phyloP scores from a whole-genome alignment of 2,888 invertebrate genomes.

The Drymonia ruficornis region DNA sequence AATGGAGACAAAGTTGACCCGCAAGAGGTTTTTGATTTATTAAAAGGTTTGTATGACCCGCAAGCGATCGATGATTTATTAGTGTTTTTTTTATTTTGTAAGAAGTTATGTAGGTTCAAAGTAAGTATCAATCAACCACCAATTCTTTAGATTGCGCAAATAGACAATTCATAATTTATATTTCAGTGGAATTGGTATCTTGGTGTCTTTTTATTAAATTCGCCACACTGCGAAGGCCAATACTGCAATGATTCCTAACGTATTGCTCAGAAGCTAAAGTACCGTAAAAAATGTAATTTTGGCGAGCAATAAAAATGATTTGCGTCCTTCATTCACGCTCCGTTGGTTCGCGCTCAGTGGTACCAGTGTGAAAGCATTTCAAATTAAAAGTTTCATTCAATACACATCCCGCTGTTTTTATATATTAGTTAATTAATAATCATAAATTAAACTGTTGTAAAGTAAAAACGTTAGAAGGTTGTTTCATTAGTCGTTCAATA shows the following conservation, averaged over 20 bases:
- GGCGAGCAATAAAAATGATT: slow-evolving; percentile 15
- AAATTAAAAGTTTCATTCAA: not conserved
- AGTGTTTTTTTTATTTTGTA: too few species aligned
- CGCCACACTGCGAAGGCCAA: not conserved
- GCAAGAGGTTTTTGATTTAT: slow-evolving; percentile 49
- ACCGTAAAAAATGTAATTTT: slow-evolving; percentile 10
- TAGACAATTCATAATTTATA: not conserved
- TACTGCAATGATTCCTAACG: slow-evolving; percentile 5
- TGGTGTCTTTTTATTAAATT: not conserved
- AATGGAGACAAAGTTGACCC: slow-evolving; percentile 40
- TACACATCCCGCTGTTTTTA: not conserved
- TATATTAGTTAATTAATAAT: not conserved
- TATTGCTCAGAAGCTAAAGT: slow-evolving; percentile 11
- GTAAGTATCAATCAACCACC: too few species aligned
- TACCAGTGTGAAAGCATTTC: not conserved
- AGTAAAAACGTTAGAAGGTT: too few species aligned
- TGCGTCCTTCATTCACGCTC: slow-evolving; percentile 11
- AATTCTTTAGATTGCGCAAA: too few species aligned
- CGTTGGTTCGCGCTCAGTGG: not conserved
- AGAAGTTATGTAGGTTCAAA: too few species aligned
- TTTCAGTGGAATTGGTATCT: too few species aligned
- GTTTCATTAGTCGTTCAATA: too few species aligned
- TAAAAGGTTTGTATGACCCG: slow-evolving; percentile 44
- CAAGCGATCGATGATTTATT: too few species aligned
- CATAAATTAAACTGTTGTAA: not conserved